A percentile compares a stretch with the other conserved stretches of the same genome.
phyloP scores from a whole-genome alignment of 2,113 vertebrate genomes.

The Vombatus ursinus region DNA sequence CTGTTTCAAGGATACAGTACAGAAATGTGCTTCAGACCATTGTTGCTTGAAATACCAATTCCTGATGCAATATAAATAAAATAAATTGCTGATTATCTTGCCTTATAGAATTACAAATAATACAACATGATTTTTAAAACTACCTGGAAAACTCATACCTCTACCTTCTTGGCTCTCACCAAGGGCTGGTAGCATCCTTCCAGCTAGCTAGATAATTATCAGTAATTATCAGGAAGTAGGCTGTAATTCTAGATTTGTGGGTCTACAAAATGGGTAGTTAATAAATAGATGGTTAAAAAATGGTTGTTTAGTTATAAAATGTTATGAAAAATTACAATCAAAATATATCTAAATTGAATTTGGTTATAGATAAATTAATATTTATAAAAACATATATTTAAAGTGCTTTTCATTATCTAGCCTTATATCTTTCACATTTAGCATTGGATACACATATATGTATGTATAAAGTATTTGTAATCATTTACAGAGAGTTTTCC shows the following conservation, averaged over 20 bases:
- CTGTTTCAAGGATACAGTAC: neutral
- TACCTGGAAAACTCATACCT: neutral
- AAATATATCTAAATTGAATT: constrained; percentile 16
- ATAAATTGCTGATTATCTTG: neutral
- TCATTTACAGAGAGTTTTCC: constrained; percentile 83
- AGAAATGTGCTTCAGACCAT: constrained; percentile 41
- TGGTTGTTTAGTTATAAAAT: constrained; percentile 32
- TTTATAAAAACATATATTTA: neutral
- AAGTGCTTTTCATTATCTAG: constrained; percentile 8
- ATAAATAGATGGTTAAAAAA: constrained; percentile 31
- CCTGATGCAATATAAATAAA: constrained; percentile 24
- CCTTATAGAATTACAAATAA: constrained; percentile 13
- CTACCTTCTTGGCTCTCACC: neutral
- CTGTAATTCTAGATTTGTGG: neutral
- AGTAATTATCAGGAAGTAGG: neutral
- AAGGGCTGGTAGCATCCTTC: neutral
- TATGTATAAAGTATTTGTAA: neutral
- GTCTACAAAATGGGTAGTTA: constrained; percentile 7
- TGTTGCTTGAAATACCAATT: constrained; percentile 60
- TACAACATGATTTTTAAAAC: neutral
- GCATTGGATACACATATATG: neutral
- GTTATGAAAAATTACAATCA: constrained; percentile 18
- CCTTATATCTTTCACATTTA: constrained; percentile 13
- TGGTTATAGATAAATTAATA: constrained; percentile 24
- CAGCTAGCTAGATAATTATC: neutral